These are phyloP conservation scores for Nematolebias whitei DNA, from an alignment of 2,113 vertebrate genomes.

Conservation along the genomic window DNA sequence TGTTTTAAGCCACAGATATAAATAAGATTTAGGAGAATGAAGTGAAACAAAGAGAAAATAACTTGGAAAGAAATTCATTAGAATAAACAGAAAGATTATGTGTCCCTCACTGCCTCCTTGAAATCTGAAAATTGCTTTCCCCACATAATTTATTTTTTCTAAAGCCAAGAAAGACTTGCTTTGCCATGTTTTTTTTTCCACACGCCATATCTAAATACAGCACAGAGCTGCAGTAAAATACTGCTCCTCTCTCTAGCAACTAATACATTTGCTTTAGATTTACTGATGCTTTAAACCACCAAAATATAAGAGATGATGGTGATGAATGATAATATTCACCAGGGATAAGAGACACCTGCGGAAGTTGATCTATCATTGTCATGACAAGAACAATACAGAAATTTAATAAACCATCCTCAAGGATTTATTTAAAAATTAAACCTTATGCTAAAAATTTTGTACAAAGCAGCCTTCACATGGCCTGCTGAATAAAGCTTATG, in stretches of 20 bases:
- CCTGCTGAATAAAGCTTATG: conserved; percentile 32
- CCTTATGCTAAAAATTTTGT: too few relatives aligned
- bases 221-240: conserved; percentile 33
- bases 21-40: conserved; percentile 25
- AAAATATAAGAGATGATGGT: conserved; percentile 27
- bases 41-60: conserved; percentile 8
- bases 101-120: background rate
- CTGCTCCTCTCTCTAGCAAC: conserved; percentile 44
- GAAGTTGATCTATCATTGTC: conserved; percentile 9
- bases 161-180: conserved; percentile 18
- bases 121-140: conserved; percentile 17
- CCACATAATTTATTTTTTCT: conserved; percentile 33
- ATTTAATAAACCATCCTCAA: too few relatives aligned
- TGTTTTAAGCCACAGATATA: conserved; percentile 8
- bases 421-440: too few relatives aligned
- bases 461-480: conserved; percentile 25
- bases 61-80: conserved; percentile 10
- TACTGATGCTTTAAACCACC: conserved; percentile 17
- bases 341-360: conserved; percentile 7
- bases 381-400: background rate
- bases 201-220: conserved; percentile 31
- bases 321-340: conserved; percentile 34
- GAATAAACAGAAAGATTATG: conserved; percentile 19
- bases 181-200: conserved; percentile 50
- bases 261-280: conserved; percentile 31